Evolutionary conservation across 2,797 vertebrate genomes (phyloP).

Genomic region (Tachyglossus aculeatus): DNA sequence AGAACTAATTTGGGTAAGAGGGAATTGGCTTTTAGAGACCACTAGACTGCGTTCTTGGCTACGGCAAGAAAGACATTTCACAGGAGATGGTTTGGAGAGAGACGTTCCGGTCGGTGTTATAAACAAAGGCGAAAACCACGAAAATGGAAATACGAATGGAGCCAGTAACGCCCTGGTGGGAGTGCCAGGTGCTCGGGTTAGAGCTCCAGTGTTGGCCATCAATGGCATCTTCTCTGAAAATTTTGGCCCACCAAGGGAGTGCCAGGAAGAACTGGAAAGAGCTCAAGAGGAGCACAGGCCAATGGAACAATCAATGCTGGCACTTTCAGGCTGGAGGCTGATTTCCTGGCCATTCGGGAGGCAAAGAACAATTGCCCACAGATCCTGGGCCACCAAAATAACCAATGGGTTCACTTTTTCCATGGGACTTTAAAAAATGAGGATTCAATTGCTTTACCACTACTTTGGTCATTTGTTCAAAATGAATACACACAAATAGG

Average conservation of each 20-base stretch:
- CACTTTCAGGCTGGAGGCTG: neutral
- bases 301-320: neutral
- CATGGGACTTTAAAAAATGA: no score
- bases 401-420: no score
- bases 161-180: constrained; percentile 47
- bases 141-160: constrained; percentile 63
- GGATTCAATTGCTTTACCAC: neutral
- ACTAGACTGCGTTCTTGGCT: constrained; percentile 43
- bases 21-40: constrained; percentile 51
- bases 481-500: constrained; percentile 13
- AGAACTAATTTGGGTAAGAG: constrained; percentile 37
- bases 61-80: constrained; percentile 33
- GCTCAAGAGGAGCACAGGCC: constrained; percentile 18
- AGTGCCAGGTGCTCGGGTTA: constrained; percentile 42
- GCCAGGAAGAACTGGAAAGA: neutral
- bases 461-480: constrained; percentile 1
- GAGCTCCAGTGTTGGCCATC: constrained; percentile 24
- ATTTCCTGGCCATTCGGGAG: constrained; percentile 10
- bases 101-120: constrained; percentile 43
- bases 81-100: constrained; percentile 38
- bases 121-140: constrained; percentile 54
- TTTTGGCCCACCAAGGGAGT: constrained; percentile 29
- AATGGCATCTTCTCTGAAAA: neutral
- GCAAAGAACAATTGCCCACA: constrained; percentile 2
- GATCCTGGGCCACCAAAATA: constrained; percentile 8